Conservation (phyloP, 2,888 invertebrate species). For the Spialia ferax region DNA sequence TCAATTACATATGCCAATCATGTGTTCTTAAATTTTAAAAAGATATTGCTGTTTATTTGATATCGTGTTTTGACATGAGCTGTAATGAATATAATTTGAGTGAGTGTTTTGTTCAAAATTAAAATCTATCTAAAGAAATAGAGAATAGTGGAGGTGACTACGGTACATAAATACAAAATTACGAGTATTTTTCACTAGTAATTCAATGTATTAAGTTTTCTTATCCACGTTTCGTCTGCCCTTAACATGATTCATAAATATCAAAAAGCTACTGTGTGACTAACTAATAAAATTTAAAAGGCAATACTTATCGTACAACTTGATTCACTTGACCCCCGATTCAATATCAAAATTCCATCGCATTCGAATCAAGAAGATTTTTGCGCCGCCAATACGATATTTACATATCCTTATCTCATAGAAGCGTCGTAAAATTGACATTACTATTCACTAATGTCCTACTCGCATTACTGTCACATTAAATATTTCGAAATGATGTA, state of each 20-base stretch:
- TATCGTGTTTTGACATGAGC: slow-evolving; percentile 13
- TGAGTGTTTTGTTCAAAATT: not conserved
- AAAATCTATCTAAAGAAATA: no score
- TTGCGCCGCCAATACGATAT: slow-evolving; percentile 55
- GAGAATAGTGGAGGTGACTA: no score
- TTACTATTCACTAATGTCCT: slow-evolving; percentile 76
- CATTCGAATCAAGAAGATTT: slow-evolving; percentile 42
- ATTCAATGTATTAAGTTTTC: no score
- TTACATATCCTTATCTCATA: slow-evolving; percentile 65
- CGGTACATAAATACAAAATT: no score
- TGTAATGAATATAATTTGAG: slow-evolving; percentile 5
- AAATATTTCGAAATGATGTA: slow-evolving; percentile 72
- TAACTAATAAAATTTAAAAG: slow-evolving; percentile 29
- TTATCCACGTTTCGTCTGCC: not conserved
- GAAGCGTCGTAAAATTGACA: slow-evolving; percentile 74
- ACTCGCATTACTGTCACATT: slow-evolving; percentile 79
- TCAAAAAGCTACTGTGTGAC: slow-evolving; percentile 14
- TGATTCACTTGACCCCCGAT: slow-evolving; percentile 16
- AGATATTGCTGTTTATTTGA: slow-evolving; percentile 11
- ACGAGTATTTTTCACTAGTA: no score
- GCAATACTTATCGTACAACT: slow-evolving; percentile 2
- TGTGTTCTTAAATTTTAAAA: slow-evolving; percentile 25
- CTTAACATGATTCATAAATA: slow-evolving; percentile 11
- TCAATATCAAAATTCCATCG: slow-evolving; percentile 39
- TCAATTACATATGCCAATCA: slow-evolving; percentile 38